Percentiles rank a stretch among this genome's conserved stretches.
phyloP scores from a whole-genome alignment of 1,140 invertebrate genomes.

The Drosophila dunni region DNA sequence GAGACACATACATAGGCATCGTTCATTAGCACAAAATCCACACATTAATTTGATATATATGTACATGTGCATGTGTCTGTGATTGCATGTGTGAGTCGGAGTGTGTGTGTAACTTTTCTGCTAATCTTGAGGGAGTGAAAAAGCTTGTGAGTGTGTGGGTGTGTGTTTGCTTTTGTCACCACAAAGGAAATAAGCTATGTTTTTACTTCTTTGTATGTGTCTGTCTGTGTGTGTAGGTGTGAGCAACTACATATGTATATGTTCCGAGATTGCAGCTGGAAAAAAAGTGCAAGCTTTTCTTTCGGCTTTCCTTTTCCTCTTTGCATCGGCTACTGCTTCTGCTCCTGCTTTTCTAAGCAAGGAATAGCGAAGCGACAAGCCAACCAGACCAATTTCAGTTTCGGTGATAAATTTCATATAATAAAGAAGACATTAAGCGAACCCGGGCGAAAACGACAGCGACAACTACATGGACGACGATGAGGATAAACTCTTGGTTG shows the following conservation, averaged over 20 bases:
- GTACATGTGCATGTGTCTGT: slow-evolving; percentile 9
- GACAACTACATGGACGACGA: slow-evolving; percentile 26
- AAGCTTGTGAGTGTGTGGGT: slow-evolving; percentile 16
- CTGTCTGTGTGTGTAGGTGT: slow-evolving; percentile 37
- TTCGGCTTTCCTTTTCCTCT: slow-evolving; percentile 34
- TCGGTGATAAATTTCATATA: slow-evolving; percentile 81
- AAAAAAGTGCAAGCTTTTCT: slow-evolving; percentile 57
- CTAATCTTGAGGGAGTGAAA: slow-evolving; percentile 44
- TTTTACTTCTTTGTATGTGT: slow-evolving; percentile 47
- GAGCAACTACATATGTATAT: slow-evolving; percentile 69
- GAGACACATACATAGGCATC: slow-evolving; percentile 40
- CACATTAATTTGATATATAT: slow-evolving; percentile 69
- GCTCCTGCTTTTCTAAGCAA: slow-evolving; percentile 24
- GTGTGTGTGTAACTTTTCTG: slow-evolving; percentile 19
- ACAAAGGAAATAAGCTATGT: slow-evolving; percentile 78
- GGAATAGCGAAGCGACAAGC: slow-evolving; percentile 34
- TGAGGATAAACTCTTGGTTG: not conserved
- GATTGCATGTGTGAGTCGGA: slow-evolving; percentile 21
- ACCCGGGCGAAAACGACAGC: slow-evolving; percentile 64
- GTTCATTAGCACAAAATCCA: slow-evolving; percentile 81
- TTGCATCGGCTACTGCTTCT: slow-evolving; percentile 18
- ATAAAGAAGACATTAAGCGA: slow-evolving; percentile 83
- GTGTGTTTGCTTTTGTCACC: slow-evolving; percentile 68
- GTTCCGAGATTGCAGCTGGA: slow-evolving; percentile 54
- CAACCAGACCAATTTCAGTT: slow-evolving; percentile 71